A percentile compares a stretch with the other conserved stretches of the same genome.
These are phyloP conservation scores for Drosophila fulvimacula DNA, from an alignment of 2,888 invertebrate genomes.

Conservation along the genomic window DNA sequence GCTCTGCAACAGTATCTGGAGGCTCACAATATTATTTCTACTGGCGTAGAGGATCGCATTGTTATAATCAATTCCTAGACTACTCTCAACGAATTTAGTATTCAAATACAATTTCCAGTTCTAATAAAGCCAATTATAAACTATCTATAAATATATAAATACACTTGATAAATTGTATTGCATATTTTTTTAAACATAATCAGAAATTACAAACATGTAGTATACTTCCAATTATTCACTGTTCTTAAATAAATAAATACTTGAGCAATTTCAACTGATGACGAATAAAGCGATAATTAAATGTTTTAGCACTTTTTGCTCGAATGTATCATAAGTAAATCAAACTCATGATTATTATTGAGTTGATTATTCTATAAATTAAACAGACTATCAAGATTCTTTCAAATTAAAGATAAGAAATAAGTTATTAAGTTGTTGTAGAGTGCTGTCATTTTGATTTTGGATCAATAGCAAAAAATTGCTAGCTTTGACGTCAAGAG, in stretches of 20 bases:
- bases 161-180: background rate
- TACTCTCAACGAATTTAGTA: background rate
- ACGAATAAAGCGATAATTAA: background rate
- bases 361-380: background rate
- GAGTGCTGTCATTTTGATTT: background rate
- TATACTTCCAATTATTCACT: background rate
- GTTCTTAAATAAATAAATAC: background rate
- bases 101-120: background rate
- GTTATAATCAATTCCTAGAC: slow-evolving; percentile 19
- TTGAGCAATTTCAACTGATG: background rate
- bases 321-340: background rate
- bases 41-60: slow-evolving; percentile 89
- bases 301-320: background rate
- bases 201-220: background rate
- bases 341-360: background rate
- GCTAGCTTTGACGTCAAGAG: background rate
- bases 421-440: background rate
- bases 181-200: no score
- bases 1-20: slow-evolving; percentile 87
- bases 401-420: background rate
- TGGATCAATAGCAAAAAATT: background rate
- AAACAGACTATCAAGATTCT: background rate
- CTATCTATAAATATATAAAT: background rate
- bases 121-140: background rate
- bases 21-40: slow-evolving; percentile 87